Percentiles rank a stretch among this genome's conserved stretches.
Evolutionary conservation across 2,888 invertebrate genomes (phyloP).

Genomic region (Tanytarsus gracilentus): DNA sequence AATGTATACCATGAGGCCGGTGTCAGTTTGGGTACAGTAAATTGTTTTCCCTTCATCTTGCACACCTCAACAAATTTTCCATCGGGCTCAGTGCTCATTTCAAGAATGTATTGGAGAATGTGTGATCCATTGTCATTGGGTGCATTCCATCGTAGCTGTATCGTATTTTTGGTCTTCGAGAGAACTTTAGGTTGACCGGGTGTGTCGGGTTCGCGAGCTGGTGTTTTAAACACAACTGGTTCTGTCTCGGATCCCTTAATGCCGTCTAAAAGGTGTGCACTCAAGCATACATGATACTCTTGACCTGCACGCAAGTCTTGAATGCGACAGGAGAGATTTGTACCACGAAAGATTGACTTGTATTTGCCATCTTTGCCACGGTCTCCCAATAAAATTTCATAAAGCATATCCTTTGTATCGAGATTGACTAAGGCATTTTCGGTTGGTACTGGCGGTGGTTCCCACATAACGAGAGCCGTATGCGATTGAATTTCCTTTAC

Average conservation of each 20-base stretch:
- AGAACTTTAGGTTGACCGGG: constrained; percentile 64
- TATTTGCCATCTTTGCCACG: constrained; percentile 71
- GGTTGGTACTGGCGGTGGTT: constrained; percentile 51
- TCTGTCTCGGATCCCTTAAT: constrained; percentile 66
- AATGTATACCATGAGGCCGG: constrained; percentile 74
- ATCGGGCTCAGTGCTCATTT: constrained; percentile 58
- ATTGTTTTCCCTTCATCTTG: constrained; percentile 64
- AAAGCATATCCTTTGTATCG: constrained; percentile 53
- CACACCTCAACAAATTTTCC: constrained; percentile 63
- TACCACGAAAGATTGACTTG: constrained; percentile 73
- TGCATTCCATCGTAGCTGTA: constrained; percentile 62
- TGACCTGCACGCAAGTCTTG: constrained; percentile 81
- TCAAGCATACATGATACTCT: constrained; percentile 73
- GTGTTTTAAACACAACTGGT: constrained; percentile 70
- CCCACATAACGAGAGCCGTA: constrained; percentile 78
- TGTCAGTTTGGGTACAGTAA: constrained; percentile 62
- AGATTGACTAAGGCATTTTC: constrained; percentile 34
- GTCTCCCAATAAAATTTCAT: constrained; percentile 73
- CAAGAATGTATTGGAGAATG: constrained; percentile 65
- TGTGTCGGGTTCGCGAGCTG: constrained; percentile 72
- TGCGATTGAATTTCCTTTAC: constrained; percentile 69
- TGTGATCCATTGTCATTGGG: constrained; percentile 72
- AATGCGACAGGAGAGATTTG: constrained; percentile 66
- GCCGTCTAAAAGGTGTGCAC: constrained; percentile 64
- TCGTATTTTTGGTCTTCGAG: constrained; percentile 59